Evolutionary conservation across 2,888 invertebrate genomes (phyloP), one percentile per base, ranked within the genome.

Genomic region (Scaptodrosophila latifasciaeformis): DNA sequence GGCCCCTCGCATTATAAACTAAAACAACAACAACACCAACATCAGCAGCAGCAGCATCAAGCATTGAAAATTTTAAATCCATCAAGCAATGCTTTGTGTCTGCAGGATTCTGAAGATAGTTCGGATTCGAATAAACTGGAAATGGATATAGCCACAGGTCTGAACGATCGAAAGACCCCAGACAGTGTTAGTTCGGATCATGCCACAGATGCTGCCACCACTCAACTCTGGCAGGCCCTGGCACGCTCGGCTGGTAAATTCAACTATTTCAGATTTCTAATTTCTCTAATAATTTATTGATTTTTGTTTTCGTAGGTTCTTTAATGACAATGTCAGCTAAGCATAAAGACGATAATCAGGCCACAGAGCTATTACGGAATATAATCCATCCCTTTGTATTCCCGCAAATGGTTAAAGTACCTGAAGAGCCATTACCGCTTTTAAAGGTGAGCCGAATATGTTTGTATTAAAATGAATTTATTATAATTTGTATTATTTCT

Each of bases 371-470:
- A 35, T 87, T 94, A 19, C 88, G 93, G 67, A 90, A 92, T 77
- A 87, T 94, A 76, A 93, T 94, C 84, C 93, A 92, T 70, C 91
- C 92, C 76, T 89, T 93, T 62, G 92, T 91, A 42, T 91, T 91
- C 87, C 91, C 92, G 18, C 74, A 82, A 57, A 65, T 68, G 42
- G 76, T 81, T 67, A 76, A 80, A 63, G 70, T 78, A 61, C 68
- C 81, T 64, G 83, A 86, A 53, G 78, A 85, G 69, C 86, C 86
- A 39, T 81, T 86, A 63, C 81, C 86, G 62, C 81, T 86, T 56
- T 67, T 86, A 54, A 86, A 86, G 82, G 86, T 86, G 78, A 62
- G 5, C 9, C n/a, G n/a, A 24, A 42, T 17, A 15, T 35, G 13
- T n/a, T 35, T 15, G 17, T 27, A 9, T 17, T 37, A 9, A 15